Base-by-base conservation (phyloP, 2,797 vertebrate genomes). In the Vespertilio murinus region DNA sequence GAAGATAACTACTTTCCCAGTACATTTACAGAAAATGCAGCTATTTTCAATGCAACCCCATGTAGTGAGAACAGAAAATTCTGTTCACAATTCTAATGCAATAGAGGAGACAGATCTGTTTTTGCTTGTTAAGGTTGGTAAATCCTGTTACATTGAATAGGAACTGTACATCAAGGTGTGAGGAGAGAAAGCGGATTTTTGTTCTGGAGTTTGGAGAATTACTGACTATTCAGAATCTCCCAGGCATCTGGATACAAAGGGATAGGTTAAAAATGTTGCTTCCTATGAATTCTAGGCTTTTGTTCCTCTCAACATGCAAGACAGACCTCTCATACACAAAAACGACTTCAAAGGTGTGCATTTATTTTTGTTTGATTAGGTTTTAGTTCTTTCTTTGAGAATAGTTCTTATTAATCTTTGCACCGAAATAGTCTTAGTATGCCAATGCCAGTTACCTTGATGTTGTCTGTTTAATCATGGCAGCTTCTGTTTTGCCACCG, bases 21-120 rank as follows among this genome's bases (percentile, higher is more conserved):
- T 73, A 95, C 93, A 90, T 80, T 93, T 94, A 91, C 94, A 67
- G 47, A 33, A 70, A 85, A 86, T 47, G n/a, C 5, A 18, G 35
- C 90, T 64, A 42, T 95, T 96, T 83, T 90, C 88, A 95, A 94
- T 45, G 91, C 96, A 96, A 96, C 75, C 6, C 74, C 42, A 88
- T 94, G 59, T 59, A 89, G 49, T 18, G 64, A 94, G 81, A 94
- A 92, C 59, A 98, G 88, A 91, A 97, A 91, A 88, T 13, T 5
- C 65, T 93, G 20, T 65, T 91, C 90, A 38, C 89, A 89, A 74
- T 78, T 93, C 69, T 70, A 94, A 90, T 47, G 45, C 54, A 8
- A 20, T n/a, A 52, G 54, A 90, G 73, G 59, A 92, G 33, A 92
- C 22, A 85, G 45, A 77, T 49, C 30, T 56, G 8, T 20, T 67